Conservation (phyloP, 2,888 invertebrate species). For the Pristionchus mayeri region DNA sequence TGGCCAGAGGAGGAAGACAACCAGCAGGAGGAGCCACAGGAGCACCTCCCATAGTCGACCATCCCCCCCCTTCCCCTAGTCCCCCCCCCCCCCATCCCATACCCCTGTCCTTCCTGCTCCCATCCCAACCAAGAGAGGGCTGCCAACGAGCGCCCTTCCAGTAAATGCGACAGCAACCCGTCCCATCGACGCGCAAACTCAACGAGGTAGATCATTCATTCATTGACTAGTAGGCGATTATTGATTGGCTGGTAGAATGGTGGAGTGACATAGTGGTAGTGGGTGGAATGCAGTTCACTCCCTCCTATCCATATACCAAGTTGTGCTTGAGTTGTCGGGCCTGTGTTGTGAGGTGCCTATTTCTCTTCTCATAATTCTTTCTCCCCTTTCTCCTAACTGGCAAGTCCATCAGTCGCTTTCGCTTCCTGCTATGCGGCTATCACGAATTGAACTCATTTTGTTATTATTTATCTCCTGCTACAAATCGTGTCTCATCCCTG, state of each 20-base stretch:
- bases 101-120: background rate
- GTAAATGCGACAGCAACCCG: slow-evolving; percentile 72
- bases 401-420: background rate
- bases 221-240: no score
- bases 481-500: background rate
- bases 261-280: background rate
- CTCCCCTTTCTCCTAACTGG: background rate
- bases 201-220: slow-evolving; percentile 66
- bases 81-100: background rate
- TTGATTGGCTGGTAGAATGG: background rate
- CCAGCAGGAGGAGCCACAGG: background rate
- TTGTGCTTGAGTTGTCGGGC: background rate
- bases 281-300: background rate
- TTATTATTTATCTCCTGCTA: background rate
- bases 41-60: background rate
- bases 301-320: background rate
- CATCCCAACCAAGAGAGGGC: background rate
- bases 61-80: slow-evolving; percentile 6
- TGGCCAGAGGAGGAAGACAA: background rate
- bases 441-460: slow-evolving; percentile 8
- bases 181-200: slow-evolving; percentile 72
- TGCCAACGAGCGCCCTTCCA: slow-evolving; percentile 9
- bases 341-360: background rate
- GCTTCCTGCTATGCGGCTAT: background rate
- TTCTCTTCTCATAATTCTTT: background rate